Evolutionary conservation across 2,113 vertebrate genomes (phyloP).

Genomic region (Cheirogaleus medius): DNA sequence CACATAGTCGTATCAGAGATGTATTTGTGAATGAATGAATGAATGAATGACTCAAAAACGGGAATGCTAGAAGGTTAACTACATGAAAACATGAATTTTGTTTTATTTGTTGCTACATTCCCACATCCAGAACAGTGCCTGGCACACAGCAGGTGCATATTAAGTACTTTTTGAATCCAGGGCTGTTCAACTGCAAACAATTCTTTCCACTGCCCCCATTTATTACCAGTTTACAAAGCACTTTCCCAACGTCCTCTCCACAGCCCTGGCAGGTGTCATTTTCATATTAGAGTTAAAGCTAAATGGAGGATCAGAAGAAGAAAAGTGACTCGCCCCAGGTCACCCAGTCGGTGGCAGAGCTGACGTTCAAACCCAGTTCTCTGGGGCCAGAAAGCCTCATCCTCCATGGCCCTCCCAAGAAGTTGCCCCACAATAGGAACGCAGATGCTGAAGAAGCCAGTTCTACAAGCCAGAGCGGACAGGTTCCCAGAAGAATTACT

Average conservation of each 20-base stretch:
- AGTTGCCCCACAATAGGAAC: neutral
- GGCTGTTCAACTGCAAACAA: neutral
- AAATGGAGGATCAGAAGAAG: neutral
- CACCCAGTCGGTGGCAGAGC: neutral
- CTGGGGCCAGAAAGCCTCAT: neutral
- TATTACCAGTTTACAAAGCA: neutral
- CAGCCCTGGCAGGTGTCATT: neutral
- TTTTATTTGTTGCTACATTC: neutral
- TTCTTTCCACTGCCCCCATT: neutral
- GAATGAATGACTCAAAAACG: neutral
- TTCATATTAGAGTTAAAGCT: slow-evolving; percentile 8
- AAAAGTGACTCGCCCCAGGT: neutral
- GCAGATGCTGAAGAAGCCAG: neutral
- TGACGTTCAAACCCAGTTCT: neutral
- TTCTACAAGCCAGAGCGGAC: neutral
- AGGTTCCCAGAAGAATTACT: neutral
- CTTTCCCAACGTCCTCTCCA: neutral
- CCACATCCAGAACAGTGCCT: neutral
- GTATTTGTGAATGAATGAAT: slow-evolving; percentile 1
- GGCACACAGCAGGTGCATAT: neutral
- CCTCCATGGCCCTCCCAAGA: neutral
- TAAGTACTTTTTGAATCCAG: neutral
- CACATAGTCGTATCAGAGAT: neutral
- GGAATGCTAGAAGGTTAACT: neutral
- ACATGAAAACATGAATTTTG: neutral